Evolutionary conservation across 2,888 invertebrate genomes (phyloP), one percentile per base, ranked within the genome.

Genomic region (Pherbina coryleti): DNA sequence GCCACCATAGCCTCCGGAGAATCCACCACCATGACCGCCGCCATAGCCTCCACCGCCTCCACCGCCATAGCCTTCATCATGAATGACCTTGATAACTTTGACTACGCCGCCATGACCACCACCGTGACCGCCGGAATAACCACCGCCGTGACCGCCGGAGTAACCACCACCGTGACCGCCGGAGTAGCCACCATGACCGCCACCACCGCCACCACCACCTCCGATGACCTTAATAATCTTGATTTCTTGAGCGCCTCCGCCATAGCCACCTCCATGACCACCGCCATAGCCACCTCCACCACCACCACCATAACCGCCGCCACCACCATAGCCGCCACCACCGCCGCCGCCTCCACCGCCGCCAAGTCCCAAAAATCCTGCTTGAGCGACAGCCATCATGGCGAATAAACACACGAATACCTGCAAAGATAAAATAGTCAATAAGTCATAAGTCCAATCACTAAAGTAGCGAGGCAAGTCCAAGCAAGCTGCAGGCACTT

Each of bases 321-420:
- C 49, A 60, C 57, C n/a, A n/a, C 79, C 71, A 57, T 79, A 62
- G 73, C 66, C n/a, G 75, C 55, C 31, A 60, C 75, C 76, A 9
- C 79, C 37, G 28, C 57, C 57, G 25, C 73, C 73, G 74, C 67
- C 28, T 70, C 73, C 60, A 74, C 66, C 8, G 57, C 78, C 37
- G 49, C 80, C 76, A 51, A 73, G 49, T 11, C 67, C 78, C 62
- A 82, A 62, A 25, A 82, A 79, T 37, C 82, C 82, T 17, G 82
- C 82, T 62, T 81, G 80, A 9, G 80, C 76, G 25, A 74, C 79
- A 25, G 81, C 80, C 62, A 79, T 77, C 44, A 81, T 22, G 34
- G 81, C 82, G 57, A 82, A 78, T 31, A 82, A 22, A 55, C 82
- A 82, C 57, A 82, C 79, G 79, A 82, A 82, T 76, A 82, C 79